Evolutionary conservation across 2,888 invertebrate genomes (phyloP).

Genomic region (Epistrophe eligans): DNA sequence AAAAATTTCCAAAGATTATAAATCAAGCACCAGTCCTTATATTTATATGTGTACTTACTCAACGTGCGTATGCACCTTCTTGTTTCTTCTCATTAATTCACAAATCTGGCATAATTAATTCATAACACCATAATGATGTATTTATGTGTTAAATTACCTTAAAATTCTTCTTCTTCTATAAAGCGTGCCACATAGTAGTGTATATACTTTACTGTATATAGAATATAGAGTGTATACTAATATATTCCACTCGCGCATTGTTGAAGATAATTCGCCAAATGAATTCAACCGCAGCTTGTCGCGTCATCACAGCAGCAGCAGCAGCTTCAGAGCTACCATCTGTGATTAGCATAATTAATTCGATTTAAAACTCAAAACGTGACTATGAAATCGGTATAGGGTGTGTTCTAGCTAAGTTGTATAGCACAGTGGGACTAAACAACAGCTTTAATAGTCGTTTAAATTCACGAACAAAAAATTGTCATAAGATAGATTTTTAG

Average conservation of each 20-base stretch:
- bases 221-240: conserved; percentile 4
- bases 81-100: neutral
- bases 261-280: conserved; percentile 68
- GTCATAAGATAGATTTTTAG: too few species aligned
- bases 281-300: conserved; percentile 49
- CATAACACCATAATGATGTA: conserved; percentile 50
- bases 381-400: conserved; percentile 43
- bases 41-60: too few species aligned
- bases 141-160: conserved; percentile 58
- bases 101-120: conserved; percentile 55
- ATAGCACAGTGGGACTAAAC: neutral
- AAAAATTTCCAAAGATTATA: neutral
- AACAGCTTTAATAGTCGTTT: neutral
- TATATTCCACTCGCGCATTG: conserved; percentile 69
- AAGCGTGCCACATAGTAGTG: conserved; percentile 10
- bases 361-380: conserved; percentile 67
- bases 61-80: neutral
- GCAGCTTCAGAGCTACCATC: conserved; percentile 26
- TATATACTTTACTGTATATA: too few species aligned
- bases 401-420: neutral
- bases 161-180: conserved; percentile 38
- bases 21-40: neutral
- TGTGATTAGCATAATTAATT: conserved; percentile 74
- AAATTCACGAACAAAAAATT: neutral
- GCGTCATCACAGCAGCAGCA: conserved; percentile 37